Conservation (phyloP, 2,888 invertebrate genomes). For the Nudaria mundana region DNA sequence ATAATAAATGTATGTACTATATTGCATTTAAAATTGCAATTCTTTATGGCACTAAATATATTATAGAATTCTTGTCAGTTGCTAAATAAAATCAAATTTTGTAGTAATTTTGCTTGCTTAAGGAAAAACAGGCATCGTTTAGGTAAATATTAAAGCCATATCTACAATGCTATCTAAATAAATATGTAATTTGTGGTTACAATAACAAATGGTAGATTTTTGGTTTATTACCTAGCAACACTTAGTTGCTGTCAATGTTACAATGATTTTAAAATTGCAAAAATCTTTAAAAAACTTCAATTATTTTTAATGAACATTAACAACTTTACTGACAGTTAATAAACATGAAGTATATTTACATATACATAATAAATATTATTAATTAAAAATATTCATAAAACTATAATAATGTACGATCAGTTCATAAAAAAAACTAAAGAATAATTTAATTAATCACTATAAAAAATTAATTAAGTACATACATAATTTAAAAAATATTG, state of each 20-base stretch:
- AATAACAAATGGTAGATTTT: constrained; percentile 6
- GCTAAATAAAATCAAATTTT: constrained; percentile 26
- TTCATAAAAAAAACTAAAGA: constrained; percentile 10
- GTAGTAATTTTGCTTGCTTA: constrained; percentile 1
- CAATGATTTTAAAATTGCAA: no score
- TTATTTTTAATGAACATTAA: no score
- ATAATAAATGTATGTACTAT: constrained; percentile 25
- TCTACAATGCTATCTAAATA: constrained; percentile 1
- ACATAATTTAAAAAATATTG: constrained; percentile 40
- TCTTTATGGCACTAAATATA: constrained; percentile 66
- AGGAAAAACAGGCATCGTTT: neutral
- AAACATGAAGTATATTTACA: constrained; percentile 19
- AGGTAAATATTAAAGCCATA: constrained; percentile 4
- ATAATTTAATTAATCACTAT: constrained; percentile 14
- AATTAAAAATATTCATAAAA: constrained; percentile 17
- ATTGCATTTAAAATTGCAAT: constrained; percentile 39
- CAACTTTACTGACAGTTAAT: constrained; percentile 18
- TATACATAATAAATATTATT: constrained; percentile 14
- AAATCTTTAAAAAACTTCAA: no score
- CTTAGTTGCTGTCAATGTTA: neutral
- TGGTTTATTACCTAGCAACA: constrained; percentile 12
- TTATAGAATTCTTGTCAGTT: constrained; percentile 42
- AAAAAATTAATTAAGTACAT: constrained; percentile 13
- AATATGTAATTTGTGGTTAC: neutral
- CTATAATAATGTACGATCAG: constrained; percentile 17